These are phyloP conservation scores for Aldrovandia affinis DNA, from an alignment of 2,797 vertebrate species.

Conservation along the genomic window DNA sequence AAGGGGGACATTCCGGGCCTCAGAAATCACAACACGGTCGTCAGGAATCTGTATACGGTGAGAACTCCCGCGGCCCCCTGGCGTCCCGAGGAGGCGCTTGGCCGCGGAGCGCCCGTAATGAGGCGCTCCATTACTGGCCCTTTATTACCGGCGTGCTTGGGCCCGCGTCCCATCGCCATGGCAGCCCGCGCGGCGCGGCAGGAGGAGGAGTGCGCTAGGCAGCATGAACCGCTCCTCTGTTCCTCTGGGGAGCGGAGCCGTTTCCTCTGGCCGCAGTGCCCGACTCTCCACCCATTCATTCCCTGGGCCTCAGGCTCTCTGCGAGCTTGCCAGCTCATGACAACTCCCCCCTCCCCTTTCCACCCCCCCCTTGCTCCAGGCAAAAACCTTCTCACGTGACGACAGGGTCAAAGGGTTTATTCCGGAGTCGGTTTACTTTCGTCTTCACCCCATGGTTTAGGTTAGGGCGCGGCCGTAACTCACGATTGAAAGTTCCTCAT, in stretches of 20 bases:
- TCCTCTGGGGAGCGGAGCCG: conserved; percentile 15
- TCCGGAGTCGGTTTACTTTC: background rate
- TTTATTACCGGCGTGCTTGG: conserved; percentile 27
- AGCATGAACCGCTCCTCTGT: conserved; percentile 27
- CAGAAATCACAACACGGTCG: background rate
- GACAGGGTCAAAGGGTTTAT: conserved; percentile 38
- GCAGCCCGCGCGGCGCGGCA: conserved; percentile 23
- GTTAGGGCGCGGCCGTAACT: background rate
- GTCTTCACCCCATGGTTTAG: conserved; percentile 4
- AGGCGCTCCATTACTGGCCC: background rate
- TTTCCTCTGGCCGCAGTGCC: conserved; percentile 43
- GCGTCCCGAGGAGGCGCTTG: background rate
- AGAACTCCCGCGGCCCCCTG: background rate
- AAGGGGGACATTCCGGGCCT: background rate
- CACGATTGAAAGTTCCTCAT: background rate
- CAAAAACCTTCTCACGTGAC: conserved; percentile 23
- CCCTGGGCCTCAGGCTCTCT: conserved; percentile 21
- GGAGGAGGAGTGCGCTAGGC: conserved; percentile 15
- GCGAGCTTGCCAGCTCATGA: conserved; percentile 40
- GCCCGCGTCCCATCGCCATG: conserved; percentile 6
- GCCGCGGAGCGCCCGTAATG: conserved; percentile 28
- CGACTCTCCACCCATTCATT: conserved; percentile 33
- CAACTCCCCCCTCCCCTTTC: conserved; percentile 34
- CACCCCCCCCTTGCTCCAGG: background rate
- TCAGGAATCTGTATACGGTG: background rate